Percentiles rank a stretch among this genome's conserved stretches.
phyloP scores from a whole-genome alignment of 2,113 vertebrate species.

The Amia ocellicauda region DNA sequence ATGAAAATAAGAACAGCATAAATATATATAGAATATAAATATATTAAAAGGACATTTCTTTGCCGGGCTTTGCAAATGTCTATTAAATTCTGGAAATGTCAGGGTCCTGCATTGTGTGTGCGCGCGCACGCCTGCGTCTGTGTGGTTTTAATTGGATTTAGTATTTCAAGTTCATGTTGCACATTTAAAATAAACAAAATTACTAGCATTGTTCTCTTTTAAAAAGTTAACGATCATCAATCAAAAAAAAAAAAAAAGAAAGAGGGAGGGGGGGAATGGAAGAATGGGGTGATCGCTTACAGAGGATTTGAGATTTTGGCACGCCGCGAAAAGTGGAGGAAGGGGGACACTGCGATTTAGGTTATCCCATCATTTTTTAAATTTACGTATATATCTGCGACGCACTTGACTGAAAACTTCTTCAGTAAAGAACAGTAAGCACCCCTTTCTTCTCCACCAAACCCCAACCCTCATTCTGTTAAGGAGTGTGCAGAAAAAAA shows the following conservation, averaged over 20 bases:
- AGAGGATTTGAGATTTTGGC: not conserved
- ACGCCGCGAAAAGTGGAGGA: not conserved
- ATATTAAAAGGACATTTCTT: not conserved
- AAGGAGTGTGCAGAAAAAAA: no score
- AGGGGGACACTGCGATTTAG: not conserved
- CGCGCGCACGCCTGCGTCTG: no score
- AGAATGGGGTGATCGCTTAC: not conserved
- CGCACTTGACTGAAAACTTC: no score
- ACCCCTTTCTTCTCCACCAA: no score
- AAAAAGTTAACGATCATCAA: not conserved
- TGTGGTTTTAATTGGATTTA: not conserved
- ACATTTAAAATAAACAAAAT: not conserved
- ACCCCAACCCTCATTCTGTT: no score
- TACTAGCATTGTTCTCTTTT: conserved; percentile 20
- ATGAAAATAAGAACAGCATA: no score
- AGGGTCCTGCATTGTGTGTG: no score
- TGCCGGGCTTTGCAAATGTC: not conserved
- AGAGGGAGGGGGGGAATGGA: not conserved
- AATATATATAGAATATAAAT: not conserved
- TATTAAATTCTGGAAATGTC: no score
- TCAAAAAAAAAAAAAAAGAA: no score
- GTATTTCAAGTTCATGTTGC: not conserved
- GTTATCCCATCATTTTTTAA: no score
- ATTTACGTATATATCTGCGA: no score
- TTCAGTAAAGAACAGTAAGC: no score